Conservation (phyloP, 1,140 invertebrate genomes). For the Diabrotica virgifera region DNA sequence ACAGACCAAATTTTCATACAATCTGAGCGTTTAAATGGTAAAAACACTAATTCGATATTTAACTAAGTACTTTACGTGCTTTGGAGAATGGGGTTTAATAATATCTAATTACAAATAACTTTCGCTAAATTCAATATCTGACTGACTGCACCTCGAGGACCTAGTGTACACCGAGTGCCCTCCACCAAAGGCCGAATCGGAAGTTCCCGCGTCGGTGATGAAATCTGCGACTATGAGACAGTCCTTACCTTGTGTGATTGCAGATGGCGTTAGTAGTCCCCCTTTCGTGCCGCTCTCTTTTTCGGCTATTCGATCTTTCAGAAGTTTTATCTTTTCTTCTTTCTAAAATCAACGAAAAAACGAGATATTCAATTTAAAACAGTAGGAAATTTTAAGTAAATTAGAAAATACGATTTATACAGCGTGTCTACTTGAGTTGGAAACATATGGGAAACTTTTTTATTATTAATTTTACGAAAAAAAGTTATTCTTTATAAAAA, state of each 20-base stretch:
- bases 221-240: slow-evolving; percentile 64
- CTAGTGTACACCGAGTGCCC: slow-evolving; percentile 70
- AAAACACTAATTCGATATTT: too few species aligned
- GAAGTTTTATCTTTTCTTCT: slow-evolving; percentile 79
- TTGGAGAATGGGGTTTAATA: neutral
- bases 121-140: slow-evolving; percentile 83
- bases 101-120: slow-evolving; percentile 75
- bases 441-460: too few species aligned
- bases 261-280: slow-evolving; percentile 26
- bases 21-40: too few species aligned
- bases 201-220: slow-evolving; percentile 72
- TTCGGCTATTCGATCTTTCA: slow-evolving; percentile 76
- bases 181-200: slow-evolving; percentile 70
- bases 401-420: too few species aligned
- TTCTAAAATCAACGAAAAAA: slow-evolving; percentile 62
- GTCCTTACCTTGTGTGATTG: slow-evolving; percentile 56
- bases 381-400: too few species aligned
- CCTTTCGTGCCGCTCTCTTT: slow-evolving; percentile 55
- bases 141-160: slow-evolving; percentile 73
- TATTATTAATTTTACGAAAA: too few species aligned
- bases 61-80: too few species aligned
- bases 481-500: too few species aligned
- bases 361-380: too few species aligned
- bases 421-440: too few species aligned
- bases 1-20: too few species aligned